Conservation (phyloP, 2,888 invertebrate species). For the Eumerus sabulonum region DNA sequence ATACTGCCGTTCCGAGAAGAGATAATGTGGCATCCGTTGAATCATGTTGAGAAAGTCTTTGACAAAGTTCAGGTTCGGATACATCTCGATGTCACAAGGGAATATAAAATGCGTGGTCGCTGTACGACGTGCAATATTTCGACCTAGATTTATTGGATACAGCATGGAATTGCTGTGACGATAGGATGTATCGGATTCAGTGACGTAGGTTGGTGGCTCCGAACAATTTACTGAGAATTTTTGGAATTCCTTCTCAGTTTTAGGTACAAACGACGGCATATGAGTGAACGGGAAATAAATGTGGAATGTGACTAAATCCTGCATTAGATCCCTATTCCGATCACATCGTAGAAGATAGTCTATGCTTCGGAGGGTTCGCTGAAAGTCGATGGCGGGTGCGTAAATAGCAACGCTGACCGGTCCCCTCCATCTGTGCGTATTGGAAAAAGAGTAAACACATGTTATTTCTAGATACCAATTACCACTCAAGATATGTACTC, state of each 20-base stretch:
- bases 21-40: slow-evolving; percentile 14
- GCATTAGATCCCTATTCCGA: background rate
- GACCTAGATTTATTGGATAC: slow-evolving; percentile 44
- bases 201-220: background rate
- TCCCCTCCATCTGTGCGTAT: slow-evolving; percentile 29
- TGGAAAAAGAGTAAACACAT: background rate
- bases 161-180: slow-evolving; percentile 13
- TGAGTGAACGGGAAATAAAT: slow-evolving; percentile 30
- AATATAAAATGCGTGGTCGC: slow-evolving; percentile 33
- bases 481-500: too few species aligned
- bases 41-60: slow-evolving; percentile 18
- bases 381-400: slow-evolving; percentile 30
- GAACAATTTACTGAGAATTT: slow-evolving; percentile 5
- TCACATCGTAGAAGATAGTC: slow-evolving; percentile 33
- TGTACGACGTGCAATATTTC: slow-evolving; percentile 35
- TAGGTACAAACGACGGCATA: slow-evolving; percentile 35
- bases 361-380: slow-evolving; percentile 23
- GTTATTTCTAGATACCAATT: too few species aligned
- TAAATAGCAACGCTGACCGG: slow-evolving; percentile 41
- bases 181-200: background rate
- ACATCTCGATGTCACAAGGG: slow-evolving; percentile 47
- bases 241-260: slow-evolving; percentile 2
- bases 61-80: slow-evolving; percentile 37
- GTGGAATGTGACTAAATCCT: slow-evolving; percentile 34
- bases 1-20: slow-evolving; percentile 23